Percentiles rank a stretch among this genome's conserved stretches.
Conservation (phyloP, 2,113 vertebrate genomes). For the Nesoenas mayeri region DNA sequence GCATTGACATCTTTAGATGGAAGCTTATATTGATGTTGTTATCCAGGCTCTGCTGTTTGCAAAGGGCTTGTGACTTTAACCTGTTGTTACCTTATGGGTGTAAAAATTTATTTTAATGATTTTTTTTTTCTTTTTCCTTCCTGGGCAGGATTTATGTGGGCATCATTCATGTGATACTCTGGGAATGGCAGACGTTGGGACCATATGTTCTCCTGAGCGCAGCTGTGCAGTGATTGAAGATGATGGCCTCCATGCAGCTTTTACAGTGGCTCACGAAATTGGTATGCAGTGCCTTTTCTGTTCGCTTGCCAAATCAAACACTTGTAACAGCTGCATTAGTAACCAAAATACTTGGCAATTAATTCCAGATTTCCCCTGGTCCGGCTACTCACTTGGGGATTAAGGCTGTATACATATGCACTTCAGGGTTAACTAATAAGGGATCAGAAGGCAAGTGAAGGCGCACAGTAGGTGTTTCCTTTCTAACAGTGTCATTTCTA, state of each 20-base stretch:
- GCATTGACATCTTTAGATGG: background rate
- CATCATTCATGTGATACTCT: constrained; percentile 98
- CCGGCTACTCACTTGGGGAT: constrained; percentile 67
- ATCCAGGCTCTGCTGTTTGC: background rate
- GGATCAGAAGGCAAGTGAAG: constrained; percentile 69
- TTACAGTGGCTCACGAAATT: constrained; percentile 97
- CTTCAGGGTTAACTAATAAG: constrained; percentile 73
- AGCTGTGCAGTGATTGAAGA: constrained; percentile 99
- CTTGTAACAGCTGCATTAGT: constrained; percentile 80
- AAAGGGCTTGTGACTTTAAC: constrained; percentile 3
- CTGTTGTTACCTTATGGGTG: constrained; percentile 35
- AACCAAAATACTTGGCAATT: constrained; percentile 79
- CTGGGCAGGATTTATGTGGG: constrained; percentile 92
- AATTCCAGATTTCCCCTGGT: constrained; percentile 81
- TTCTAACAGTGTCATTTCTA: constrained; percentile 60
- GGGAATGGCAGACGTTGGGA: constrained; percentile 99
- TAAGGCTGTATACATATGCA: constrained; percentile 71
- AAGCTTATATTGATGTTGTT: background rate
- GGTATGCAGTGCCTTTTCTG: constrained; percentile 85
- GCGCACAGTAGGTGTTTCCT: constrained; percentile 65
- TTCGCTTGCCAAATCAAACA: constrained; percentile 83
- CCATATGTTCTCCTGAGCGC: constrained; percentile 95
- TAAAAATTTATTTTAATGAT: constrained; percentile 58
- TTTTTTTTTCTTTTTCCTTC: constrained; percentile 62
- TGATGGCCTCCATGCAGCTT: constrained; percentile 96